Evolutionary conservation across 2,113 vertebrate species (phyloP).

Genomic region (Myiozetetes cayanensis): DNA sequence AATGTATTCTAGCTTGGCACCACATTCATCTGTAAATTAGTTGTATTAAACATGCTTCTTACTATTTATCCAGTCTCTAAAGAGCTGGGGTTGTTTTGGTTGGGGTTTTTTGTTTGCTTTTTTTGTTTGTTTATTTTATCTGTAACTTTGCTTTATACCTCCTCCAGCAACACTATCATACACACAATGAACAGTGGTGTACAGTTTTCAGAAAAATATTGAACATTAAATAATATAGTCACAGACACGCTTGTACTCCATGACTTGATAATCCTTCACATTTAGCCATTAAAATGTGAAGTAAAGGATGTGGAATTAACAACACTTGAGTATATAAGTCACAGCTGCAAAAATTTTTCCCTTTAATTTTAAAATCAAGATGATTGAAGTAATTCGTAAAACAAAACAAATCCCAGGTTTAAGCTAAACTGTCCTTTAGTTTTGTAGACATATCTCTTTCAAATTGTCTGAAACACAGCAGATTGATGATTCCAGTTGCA

Average conservation of each 20-base stretch:
- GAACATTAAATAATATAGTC: not conserved
- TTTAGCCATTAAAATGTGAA: slow-evolving; percentile 2
- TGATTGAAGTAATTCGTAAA: not conserved
- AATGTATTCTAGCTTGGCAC: slow-evolving; percentile 82
- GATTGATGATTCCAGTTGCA: not conserved
- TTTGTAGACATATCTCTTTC: not conserved
- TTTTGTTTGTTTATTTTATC: not conserved
- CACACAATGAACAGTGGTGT: not conserved
- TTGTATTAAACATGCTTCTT: slow-evolving; percentile 81
- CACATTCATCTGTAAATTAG: slow-evolving; percentile 86
- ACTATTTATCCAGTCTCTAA: slow-evolving; percentile 75
- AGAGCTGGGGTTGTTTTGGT: slow-evolving; percentile 23
- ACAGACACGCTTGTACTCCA: not conserved
- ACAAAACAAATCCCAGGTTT: not conserved
- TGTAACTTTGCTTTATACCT: not conserved
- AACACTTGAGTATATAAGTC: not conserved
- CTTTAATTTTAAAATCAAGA: not conserved
- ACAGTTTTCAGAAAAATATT: not conserved
- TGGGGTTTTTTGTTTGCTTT: not conserved
- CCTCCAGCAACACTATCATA: not conserved
- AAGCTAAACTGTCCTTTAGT: not conserved
- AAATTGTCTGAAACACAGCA: not conserved
- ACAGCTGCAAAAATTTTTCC: not conserved
- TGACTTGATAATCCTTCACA: slow-evolving; percentile 20
- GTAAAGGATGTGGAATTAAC: not conserved